Evolutionary conservation across 2,797 vertebrate genomes (phyloP), one percentile per base, ranked within the genome.

Genomic region (Orestias chungarensis): DNA sequence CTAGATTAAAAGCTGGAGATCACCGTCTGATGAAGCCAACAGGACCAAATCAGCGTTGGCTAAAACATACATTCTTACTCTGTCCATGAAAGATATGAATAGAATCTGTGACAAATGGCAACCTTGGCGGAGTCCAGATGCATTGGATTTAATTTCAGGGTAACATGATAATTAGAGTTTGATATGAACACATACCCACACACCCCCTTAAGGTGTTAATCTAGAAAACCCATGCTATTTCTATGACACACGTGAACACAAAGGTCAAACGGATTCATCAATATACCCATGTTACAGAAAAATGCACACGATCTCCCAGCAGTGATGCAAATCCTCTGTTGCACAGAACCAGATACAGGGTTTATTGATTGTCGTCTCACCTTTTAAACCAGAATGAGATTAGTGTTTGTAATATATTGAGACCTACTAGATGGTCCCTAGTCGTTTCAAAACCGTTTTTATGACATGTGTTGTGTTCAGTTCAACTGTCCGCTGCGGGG

Each of bases 291-390:
- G 59, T 23, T 23, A 25, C 11, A 62, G 23, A 40, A 10, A 20
- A n/a, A 8, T 6, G 7, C 2, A 38, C 20, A 38, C 2, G 20
- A 61, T 64, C 25, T 57, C 70, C 59, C 1, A 74, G 68, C 73
- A 66, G 52, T 31, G 27, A 18, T 31, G 17, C 29, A 55, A 55
- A 31, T 55, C 6, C 29, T 7, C 15, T 55, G 25, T 55, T 55
- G 17, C 29, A 15, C 35, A 18, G 67, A 66, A 71, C 64, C 71
- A 75, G 27, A 69, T 42, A n/a, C n/a, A 38, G 47, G 50, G 20
- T 50, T 57, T 66, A 29, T 62, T 71, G 17, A 40, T 5, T 44
- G 47, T 68, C 64, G 47, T n/a, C n/a, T n/a, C 33, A 49, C 31
- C 12, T 52, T 74, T 68, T 42, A 71, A 75, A 77, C 55, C 47